These are phyloP conservation scores for Aptenodytes patagonicus DNA, from an alignment of 2,113 vertebrate species.

Conservation along the genomic window DNA sequence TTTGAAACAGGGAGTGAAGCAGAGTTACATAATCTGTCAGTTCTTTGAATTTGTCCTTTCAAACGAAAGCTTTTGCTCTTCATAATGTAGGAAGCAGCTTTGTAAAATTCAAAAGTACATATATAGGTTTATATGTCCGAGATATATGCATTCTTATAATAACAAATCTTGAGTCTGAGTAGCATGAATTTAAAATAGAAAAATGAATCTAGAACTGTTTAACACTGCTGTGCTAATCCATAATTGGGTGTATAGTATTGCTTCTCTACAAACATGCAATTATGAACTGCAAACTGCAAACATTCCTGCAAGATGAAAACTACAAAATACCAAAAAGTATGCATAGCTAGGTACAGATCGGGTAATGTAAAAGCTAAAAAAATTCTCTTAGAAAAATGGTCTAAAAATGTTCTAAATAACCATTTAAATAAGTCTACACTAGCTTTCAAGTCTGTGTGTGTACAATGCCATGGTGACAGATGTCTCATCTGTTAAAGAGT, in stretches of 20 bases:
- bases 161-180: not conserved
- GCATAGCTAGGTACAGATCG: fast-evolving
- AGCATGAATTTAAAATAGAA: not conserved
- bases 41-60: not conserved
- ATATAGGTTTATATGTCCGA: not conserved
- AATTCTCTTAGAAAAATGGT: not conserved
- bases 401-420: not conserved
- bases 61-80: not conserved
- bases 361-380: not conserved
- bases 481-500: not conserved
- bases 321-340: not conserved
- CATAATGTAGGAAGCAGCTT: not conserved
- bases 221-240: not conserved
- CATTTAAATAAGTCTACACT: not conserved
- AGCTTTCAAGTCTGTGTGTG: not conserved
- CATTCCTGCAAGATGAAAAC: not conserved
- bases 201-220: not conserved
- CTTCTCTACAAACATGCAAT: not conserved
- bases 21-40: not conserved
- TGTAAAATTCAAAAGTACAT: not conserved
- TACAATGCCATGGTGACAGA: not conserved
- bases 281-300: not conserved
- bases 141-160: not conserved
- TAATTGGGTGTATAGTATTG: not conserved
- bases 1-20: not conserved